Conservation (phyloP, 2,888 invertebrate species). For the Troides aeacus region DNA sequence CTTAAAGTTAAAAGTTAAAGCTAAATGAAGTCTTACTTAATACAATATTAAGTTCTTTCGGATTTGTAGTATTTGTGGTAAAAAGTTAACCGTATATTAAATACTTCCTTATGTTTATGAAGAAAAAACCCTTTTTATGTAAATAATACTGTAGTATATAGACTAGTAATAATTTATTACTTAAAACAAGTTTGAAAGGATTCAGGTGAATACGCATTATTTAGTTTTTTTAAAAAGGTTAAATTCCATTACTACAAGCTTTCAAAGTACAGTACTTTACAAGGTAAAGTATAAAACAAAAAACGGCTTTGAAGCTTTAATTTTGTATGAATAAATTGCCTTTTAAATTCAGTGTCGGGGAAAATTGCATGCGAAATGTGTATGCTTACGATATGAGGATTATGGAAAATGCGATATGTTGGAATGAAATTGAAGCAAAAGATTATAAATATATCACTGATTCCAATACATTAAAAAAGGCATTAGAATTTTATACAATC, state of each 20-base stretch:
- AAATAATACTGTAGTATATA: too few relatives aligned
- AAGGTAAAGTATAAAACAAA: not conserved
- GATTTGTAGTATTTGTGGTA: too few relatives aligned
- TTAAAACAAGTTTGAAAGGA: too few relatives aligned
- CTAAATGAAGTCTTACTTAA: too few relatives aligned
- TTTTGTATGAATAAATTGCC: not conserved
- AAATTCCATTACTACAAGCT: not conserved
- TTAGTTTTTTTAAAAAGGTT: not conserved
- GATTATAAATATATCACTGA: not conserved
- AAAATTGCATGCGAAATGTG: conserved; percentile 17
- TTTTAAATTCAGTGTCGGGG: conserved; percentile 16
- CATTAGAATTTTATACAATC: not conserved
- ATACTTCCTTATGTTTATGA: too few relatives aligned
- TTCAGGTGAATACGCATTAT: too few relatives aligned
- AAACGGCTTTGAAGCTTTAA: not conserved
- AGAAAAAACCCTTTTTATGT: too few relatives aligned
- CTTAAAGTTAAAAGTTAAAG: too few relatives aligned
- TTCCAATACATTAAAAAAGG: not conserved
- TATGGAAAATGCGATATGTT: conserved; percentile 16
- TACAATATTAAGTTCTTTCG: too few relatives aligned
- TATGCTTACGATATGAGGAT: conserved; percentile 18
- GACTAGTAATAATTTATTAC: too few relatives aligned
- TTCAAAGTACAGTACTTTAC: not conserved
- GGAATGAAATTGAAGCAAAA: not conserved
- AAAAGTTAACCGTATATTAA: too few relatives aligned